phyloP scores from a whole-genome alignment of 1,140 invertebrate genomes.

The Eupeodes corollae region DNA sequence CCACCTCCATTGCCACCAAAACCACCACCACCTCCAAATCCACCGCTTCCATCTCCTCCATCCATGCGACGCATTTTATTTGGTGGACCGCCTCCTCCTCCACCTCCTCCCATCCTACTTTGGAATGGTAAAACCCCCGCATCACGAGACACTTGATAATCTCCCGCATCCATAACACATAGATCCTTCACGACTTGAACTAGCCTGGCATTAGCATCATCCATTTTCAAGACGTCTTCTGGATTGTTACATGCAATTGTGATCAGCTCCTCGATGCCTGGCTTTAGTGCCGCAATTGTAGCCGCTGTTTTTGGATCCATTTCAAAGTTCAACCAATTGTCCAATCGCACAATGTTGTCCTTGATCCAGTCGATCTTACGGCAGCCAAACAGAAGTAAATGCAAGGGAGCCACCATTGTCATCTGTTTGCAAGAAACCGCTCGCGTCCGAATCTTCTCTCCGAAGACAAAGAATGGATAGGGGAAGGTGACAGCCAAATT shows the following conservation, averaged over 20 bases:
- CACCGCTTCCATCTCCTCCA: conserved; percentile 4
- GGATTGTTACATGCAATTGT: conserved; percentile 67
- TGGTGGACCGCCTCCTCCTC: conserved; percentile 19
- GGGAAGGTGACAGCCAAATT: conserved; percentile 75
- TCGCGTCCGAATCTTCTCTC: conserved; percentile 92
- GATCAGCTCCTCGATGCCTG: conserved; percentile 76
- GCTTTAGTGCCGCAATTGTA: conserved; percentile 71
- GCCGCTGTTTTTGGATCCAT: conserved; percentile 70
- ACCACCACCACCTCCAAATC: conserved; percentile 11
- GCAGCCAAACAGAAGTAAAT: conserved; percentile 82
- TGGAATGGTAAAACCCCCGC: conserved; percentile 31
- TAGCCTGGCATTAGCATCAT: conserved; percentile 45
- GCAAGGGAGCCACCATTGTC: conserved; percentile 91
- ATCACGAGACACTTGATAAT: conserved; percentile 51
- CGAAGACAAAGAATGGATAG: conserved; percentile 94
- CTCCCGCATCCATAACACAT: conserved; percentile 60
- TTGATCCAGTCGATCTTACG: conserved; percentile 69
- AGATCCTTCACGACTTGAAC: conserved; percentile 52
- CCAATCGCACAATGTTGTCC: conserved; percentile 62
- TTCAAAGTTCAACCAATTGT: conserved; percentile 87
- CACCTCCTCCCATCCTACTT: conserved; percentile 38
- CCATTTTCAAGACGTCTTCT: conserved; percentile 49
- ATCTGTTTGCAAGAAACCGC: conserved; percentile 96
- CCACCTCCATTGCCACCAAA: conserved; percentile 9
- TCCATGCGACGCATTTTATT: conserved; percentile 31